Evolutionary conservation across 2,797 vertebrate genomes (phyloP).

Genomic region (Melanotaenia trifasciata): DNA sequence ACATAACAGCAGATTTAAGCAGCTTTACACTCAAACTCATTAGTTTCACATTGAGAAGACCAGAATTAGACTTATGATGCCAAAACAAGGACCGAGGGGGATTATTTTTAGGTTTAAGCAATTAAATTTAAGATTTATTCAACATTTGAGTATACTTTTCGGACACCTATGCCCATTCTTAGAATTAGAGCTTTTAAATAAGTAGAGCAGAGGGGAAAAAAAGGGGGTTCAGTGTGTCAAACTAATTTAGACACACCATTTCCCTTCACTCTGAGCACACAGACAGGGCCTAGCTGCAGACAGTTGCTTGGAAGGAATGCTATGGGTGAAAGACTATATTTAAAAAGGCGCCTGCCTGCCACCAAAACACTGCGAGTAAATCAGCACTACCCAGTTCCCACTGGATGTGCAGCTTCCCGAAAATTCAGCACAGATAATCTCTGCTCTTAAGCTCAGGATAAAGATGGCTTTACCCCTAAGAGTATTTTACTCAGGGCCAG

Average conservation of each 20-base stretch:
- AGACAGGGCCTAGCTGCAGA: conserved; percentile 69
- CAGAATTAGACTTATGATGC: conserved; percentile 21
- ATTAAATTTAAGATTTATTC: conserved; percentile 44
- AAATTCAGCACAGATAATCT: conserved; percentile 53
- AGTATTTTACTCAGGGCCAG: conserved; percentile 42
- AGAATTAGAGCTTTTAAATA: conserved; percentile 33
- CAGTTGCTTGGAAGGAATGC: conserved; percentile 82
- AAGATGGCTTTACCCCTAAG: conserved; percentile 46
- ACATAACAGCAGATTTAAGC: conserved; percentile 43
- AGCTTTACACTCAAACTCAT: conserved; percentile 45
- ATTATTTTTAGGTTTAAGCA: conserved; percentile 45
- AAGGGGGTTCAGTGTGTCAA: conserved; percentile 52
- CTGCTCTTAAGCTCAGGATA: conserved; percentile 55
- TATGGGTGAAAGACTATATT: conserved; percentile 77
- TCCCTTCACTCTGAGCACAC: conserved; percentile 68
- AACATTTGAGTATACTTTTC: conserved; percentile 19
- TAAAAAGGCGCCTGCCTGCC: conserved; percentile 77
- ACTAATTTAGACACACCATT: conserved; percentile 74
- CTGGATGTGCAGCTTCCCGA: conserved; percentile 56
- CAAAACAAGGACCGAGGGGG: conserved; percentile 24
- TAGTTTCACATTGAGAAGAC: conserved; percentile 47
- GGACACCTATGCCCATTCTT: conserved; percentile 34
- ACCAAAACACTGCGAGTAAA: conserved; percentile 73
- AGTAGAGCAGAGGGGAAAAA: conserved; percentile 30
- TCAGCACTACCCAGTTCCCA: conserved; percentile 65